Percentiles rank a stretch among this genome's conserved stretches.
These are phyloP conservation scores for Cinclus mexicanus DNA, from an alignment of 2,113 vertebrate species.

Conservation along the genomic window DNA sequence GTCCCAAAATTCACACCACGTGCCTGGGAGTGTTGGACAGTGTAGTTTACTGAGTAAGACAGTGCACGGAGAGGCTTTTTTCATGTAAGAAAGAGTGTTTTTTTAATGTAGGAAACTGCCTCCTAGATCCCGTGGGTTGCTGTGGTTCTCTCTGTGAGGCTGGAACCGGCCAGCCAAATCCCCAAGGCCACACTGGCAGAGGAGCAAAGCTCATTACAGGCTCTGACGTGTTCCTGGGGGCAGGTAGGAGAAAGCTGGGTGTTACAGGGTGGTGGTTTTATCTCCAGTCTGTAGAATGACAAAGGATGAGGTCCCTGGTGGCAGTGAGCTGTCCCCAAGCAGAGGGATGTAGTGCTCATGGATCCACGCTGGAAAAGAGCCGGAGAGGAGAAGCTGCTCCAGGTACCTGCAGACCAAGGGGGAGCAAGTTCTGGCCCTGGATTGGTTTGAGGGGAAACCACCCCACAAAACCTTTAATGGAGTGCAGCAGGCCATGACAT, in stretches of 20 bases:
- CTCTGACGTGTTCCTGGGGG: fast-evolving
- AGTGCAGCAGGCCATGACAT: background rate
- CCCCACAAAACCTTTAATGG: background rate
- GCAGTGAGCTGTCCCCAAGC: background rate
- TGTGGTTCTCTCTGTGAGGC: slow-evolving; percentile 79
- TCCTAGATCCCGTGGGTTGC: background rate
- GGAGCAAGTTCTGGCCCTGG: fast-evolving
- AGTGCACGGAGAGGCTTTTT: background rate
- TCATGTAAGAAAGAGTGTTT: background rate
- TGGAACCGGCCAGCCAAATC: slow-evolving; percentile 69
- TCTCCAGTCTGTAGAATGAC: background rate
- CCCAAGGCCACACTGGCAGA: slow-evolving; percentile 13
- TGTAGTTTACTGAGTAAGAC: fast-evolving
- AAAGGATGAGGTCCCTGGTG: background rate
- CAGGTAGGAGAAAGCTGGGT: fast-evolving
- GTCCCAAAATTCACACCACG: background rate
- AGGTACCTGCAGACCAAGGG: background rate
- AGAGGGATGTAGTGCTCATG: background rate
- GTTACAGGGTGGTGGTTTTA: background rate
- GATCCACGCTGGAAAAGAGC: background rate
- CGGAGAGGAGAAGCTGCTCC: background rate
- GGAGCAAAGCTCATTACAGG: background rate
- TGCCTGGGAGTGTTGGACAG: background rate
- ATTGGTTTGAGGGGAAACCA: background rate
- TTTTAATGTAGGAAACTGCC: background rate